Percentiles rank a stretch among this genome's conserved stretches.
Conservation (phyloP, 1,140 invertebrate genomes). For the Portunus trituberculatus region DNA sequence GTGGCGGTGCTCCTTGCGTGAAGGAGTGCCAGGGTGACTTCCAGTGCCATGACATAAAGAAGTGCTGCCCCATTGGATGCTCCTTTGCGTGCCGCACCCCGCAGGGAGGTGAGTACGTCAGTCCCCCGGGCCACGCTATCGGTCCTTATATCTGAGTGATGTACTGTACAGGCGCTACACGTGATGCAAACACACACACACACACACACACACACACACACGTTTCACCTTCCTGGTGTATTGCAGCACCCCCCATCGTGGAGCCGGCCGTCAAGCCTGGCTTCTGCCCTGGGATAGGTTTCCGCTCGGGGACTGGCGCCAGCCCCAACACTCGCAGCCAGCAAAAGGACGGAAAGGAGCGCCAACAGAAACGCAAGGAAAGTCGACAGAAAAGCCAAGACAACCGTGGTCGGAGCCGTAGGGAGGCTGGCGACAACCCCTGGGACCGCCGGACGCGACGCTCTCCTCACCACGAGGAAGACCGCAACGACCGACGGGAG, state of each 20-base stretch:
- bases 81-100: slow-evolving; percentile 47
- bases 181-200: too few relatives aligned
- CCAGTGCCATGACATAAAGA: slow-evolving; percentile 35
- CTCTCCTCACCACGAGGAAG: neutral
- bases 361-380: neutral
- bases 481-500: neutral
- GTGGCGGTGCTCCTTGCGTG: slow-evolving; percentile 30
- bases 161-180: too few relatives aligned
- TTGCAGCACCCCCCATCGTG: neutral
- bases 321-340: neutral
- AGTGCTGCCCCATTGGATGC: slow-evolving; percentile 64
- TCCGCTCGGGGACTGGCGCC: neutral
- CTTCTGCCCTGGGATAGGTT: neutral
- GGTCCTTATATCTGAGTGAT: too few relatives aligned
- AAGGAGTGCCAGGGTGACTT: slow-evolving; percentile 56
- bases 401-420: neutral
- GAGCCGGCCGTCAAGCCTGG: slow-evolving; percentile 10
- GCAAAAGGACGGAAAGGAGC: neutral
- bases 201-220: neutral
- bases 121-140: neutral
- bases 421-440: neutral
- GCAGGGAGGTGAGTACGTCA: slow-evolving; percentile 54
- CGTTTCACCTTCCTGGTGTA: neutral
- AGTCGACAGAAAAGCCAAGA: neutral
- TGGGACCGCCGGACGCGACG: neutral